Conservation (phyloP, 1,140 invertebrate genomes). For the Aplysia californica region DNA sequence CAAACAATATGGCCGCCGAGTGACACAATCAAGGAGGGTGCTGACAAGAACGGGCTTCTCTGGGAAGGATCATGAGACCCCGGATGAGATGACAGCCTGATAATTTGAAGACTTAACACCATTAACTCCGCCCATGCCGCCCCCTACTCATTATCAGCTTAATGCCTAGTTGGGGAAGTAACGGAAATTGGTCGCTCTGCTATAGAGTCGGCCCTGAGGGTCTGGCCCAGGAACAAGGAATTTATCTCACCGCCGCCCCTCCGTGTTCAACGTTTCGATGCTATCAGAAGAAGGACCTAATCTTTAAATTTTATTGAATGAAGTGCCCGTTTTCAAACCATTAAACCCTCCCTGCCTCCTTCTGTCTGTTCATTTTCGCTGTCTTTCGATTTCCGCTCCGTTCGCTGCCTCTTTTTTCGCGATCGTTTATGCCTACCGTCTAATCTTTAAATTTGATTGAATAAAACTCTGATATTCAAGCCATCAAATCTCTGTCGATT, state of each 20-base stretch:
- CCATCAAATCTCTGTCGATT: too few species aligned
- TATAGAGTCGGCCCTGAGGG: not conserved
- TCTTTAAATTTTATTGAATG: not conserved
- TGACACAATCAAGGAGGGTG: slow-evolving; percentile 12
- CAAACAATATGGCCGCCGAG: slow-evolving; percentile 19
- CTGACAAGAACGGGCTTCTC: not conserved
- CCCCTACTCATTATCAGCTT: slow-evolving; percentile 14
- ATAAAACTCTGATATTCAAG: not conserved
- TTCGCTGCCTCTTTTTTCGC: not conserved
- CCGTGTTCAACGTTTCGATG: not conserved
- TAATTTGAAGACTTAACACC: slow-evolving; percentile 19
- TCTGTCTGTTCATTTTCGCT: not conserved
- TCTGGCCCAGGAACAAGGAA: not conserved
- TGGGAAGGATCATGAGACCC: not conserved
- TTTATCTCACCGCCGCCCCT: not conserved
- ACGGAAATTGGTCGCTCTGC: not conserved
- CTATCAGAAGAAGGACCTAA: not conserved
- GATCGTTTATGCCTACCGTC: not conserved
- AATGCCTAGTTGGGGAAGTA: slow-evolving; percentile 10
- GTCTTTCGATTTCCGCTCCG: not conserved
- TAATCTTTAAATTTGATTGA: not conserved
- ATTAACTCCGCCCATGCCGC: not conserved
- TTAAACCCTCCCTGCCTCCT: not conserved
- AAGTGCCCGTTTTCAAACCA: not conserved
- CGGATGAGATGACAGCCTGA: slow-evolving; percentile 16